phyloP scores from a whole-genome alignment of 2,888 invertebrate species.

The Nephrotoma guestfalica region DNA sequence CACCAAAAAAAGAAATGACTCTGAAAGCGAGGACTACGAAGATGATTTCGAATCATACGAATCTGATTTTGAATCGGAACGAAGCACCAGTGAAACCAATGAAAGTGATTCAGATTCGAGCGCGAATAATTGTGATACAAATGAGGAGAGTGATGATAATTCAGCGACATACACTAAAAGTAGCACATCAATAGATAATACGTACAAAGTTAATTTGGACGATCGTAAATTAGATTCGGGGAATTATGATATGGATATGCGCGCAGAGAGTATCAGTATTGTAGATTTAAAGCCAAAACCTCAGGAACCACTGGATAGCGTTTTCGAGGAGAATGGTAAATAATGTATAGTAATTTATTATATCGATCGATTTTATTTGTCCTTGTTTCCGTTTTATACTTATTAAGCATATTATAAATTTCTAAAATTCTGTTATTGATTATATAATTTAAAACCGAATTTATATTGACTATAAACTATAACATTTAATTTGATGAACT shows the following conservation, averaged over 20 bases:
- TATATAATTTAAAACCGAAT: too few species aligned
- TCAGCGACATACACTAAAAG: slow-evolving; percentile 24
- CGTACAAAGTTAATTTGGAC: slow-evolving; percentile 19
- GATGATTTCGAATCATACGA: slow-evolving; percentile 44
- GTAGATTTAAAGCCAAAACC: slow-evolving; percentile 10
- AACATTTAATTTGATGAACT: too few species aligned
- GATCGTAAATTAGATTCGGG: slow-evolving; percentile 44
- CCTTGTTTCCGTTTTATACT: neutral
- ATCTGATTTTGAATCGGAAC: slow-evolving; percentile 37
- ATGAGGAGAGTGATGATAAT: slow-evolving; percentile 16
- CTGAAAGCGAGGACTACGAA: slow-evolving; percentile 27
- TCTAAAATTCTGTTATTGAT: too few species aligned
- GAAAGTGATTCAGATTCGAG: neutral
- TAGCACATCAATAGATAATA: slow-evolving; percentile 24
- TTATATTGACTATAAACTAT: too few species aligned
- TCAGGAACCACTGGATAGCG: slow-evolving; percentile 19
- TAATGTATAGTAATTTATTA: neutral
- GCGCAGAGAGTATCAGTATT: neutral
- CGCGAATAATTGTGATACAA: neutral
- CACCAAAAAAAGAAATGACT: slow-evolving; percentile 7
- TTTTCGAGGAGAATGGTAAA: slow-evolving; percentile 14
- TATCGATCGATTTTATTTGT: neutral
- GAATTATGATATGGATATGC: slow-evolving; percentile 35
- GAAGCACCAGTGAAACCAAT: neutral
- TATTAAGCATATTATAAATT: too few species aligned